phyloP scores from a whole-genome alignment of 2,888 invertebrate genomes.

The Agrochola lota region DNA sequence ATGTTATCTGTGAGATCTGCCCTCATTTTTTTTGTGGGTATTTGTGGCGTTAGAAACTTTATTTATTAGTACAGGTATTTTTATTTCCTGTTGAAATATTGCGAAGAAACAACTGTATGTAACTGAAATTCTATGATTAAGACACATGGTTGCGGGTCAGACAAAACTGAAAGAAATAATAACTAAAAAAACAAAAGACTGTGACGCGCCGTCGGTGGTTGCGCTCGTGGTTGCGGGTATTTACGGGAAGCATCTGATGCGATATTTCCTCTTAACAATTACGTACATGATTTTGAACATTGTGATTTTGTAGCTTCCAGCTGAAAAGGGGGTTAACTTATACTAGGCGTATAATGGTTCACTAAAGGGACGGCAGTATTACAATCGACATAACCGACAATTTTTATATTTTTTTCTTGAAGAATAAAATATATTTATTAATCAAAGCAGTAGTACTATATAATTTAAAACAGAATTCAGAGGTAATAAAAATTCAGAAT shows the following conservation, averaged over 20 bases:
- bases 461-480: conserved; percentile 63
- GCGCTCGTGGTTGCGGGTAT: no score
- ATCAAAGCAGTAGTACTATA: conserved; percentile 39
- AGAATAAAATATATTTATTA: conserved; percentile 27
- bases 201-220: not conserved
- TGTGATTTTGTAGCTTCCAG: not conserved
- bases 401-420: not conserved
- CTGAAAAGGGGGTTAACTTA: not conserved
- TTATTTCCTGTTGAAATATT: not conserved
- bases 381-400: not conserved
- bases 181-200: not conserved
- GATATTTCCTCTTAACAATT: not conserved
- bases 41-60: conserved; percentile 25
- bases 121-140: no score
- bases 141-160: not conserved
- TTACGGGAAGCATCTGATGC: not conserved
- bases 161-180: not conserved
- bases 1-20: conserved; percentile 78
- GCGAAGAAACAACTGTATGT: not conserved
- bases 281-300: not conserved
- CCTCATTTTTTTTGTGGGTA: conserved; percentile 49
- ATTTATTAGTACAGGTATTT: not conserved
- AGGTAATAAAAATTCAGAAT: conserved; percentile 77
- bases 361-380: not conserved
- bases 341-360: not conserved